Conservation (phyloP, 2,797 vertebrate species). For the Danio albolineatus region DNA sequence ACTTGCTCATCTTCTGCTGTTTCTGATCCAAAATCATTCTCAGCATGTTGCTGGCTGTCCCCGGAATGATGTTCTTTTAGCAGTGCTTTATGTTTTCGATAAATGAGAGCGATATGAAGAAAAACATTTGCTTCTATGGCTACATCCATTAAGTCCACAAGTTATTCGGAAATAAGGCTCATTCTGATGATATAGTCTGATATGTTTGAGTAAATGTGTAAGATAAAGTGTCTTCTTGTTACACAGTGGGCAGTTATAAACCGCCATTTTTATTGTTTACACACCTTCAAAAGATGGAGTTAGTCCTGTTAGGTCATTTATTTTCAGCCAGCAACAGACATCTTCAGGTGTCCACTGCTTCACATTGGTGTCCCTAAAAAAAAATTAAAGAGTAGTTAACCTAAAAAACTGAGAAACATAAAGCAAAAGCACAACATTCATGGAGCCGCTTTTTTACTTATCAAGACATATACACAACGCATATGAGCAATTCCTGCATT, state of each 20-base stretch:
- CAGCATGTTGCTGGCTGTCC: neutral
- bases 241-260: conserved; percentile 1
- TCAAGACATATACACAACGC: too few relatives aligned
- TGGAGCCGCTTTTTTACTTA: too few relatives aligned
- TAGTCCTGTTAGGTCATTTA: neutral
- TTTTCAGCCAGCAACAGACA: neutral
- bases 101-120: neutral
- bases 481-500: too few relatives aligned
- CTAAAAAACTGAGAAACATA: too few relatives aligned
- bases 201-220: neutral
- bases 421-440: too few relatives aligned
- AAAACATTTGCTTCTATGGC: neutral
- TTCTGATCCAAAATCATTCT: conserved; percentile 6
- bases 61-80: neutral
- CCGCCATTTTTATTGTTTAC: neutral
- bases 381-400: neutral
- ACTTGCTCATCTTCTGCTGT: neutral
- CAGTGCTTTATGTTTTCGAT: neutral
- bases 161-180: neutral
- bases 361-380: neutral
- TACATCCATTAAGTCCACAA: neutral
- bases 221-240: neutral
- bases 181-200: neutral
- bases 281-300: neutral
- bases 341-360: neutral